Conservation (phyloP, 2,113 vertebrate species). For the Hypocryptadius cinnamomeus region DNA sequence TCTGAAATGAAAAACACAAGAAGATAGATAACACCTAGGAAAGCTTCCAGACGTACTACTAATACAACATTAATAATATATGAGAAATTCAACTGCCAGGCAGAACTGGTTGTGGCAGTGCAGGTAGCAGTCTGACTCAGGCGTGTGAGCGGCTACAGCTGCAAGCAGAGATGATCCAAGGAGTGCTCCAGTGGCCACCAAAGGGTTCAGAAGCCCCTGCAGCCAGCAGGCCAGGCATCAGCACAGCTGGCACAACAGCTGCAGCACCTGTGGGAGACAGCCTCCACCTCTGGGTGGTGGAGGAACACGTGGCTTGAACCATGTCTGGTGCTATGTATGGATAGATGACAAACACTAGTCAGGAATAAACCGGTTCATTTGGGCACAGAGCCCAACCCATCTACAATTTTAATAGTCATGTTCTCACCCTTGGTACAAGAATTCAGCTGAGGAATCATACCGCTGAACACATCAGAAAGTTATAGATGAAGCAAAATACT, state of each 20-base stretch:
- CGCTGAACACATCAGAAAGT: not conserved
- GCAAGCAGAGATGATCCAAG: not conserved
- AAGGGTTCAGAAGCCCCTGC: fast-evolving
- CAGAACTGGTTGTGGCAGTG: not conserved
- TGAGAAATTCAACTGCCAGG: not conserved
- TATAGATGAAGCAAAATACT: not conserved
- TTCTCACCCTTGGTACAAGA: not conserved
- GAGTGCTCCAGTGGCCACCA: not conserved
- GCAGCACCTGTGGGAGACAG: not conserved
- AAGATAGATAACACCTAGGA: constrained; percentile 21
- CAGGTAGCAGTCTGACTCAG: not conserved
- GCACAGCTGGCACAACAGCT: not conserved
- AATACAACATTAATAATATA: not conserved
- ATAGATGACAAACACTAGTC: not conserved
- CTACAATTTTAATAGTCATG: not conserved
- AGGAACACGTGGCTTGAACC: not conserved
- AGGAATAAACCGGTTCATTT: not conserved
- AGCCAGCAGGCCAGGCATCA: not conserved
- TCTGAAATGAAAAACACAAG: not conserved
- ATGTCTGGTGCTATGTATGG: fast-evolving
- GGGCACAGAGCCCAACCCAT: not conserved
- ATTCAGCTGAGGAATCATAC: not conserved
- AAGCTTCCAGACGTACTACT: not conserved
- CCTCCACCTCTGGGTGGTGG: not conserved
- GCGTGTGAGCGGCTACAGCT: fast-evolving